Conservation (phyloP, 2,113 vertebrate species). For the Laticauda colubrina region DNA sequence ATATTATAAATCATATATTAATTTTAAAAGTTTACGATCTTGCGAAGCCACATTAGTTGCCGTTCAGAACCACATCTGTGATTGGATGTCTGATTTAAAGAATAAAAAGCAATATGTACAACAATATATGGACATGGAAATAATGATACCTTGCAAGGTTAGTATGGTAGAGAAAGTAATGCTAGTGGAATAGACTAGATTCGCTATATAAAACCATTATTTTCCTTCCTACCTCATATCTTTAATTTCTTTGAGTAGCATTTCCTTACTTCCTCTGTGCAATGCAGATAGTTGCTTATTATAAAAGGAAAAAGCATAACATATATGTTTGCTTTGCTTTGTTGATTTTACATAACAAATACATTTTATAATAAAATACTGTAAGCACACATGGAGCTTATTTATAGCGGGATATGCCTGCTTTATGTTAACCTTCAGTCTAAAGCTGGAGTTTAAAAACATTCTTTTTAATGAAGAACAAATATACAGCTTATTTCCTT, state of each 20-base stretch:
- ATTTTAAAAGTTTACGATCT: background rate
- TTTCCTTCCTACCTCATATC: background rate
- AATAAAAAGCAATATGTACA: background rate
- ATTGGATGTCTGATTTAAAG: background rate
- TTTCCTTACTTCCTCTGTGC: background rate
- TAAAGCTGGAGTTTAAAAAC: background rate
- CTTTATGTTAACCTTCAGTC: background rate
- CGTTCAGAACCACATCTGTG: background rate
- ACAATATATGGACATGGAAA: background rate
- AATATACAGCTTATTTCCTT: background rate
- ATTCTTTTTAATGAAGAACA: background rate
- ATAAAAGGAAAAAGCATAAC: background rate
- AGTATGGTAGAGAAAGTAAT: background rate
- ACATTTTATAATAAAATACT: background rate
- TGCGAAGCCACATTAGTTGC: background rate
- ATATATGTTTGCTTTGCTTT: background rate
- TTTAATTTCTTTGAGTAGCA: background rate
- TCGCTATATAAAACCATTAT: background rate
- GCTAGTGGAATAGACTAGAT: background rate
- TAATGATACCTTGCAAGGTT: background rate
- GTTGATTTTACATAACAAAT: background rate
- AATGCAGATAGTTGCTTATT: background rate
- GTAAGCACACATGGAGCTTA: background rate
- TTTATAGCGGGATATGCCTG: background rate
- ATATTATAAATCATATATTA: background rate